Conservation (phyloP, 2,888 invertebrate genomes). For the Microplitis manilae region DNA sequence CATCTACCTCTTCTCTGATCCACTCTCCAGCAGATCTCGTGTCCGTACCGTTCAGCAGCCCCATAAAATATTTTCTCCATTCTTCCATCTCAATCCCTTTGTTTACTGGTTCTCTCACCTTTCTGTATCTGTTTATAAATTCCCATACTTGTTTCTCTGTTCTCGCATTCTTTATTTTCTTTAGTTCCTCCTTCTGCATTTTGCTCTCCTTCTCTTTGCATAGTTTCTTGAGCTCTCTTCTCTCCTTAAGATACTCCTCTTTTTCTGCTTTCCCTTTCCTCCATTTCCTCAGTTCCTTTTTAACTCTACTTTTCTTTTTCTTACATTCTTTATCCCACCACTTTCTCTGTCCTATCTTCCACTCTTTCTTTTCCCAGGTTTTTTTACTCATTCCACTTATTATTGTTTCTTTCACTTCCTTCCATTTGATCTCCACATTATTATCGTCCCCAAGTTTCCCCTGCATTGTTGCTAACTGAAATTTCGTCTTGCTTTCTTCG, state of each 20-base stretch:
- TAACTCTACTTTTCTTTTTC: conserved; percentile 19
- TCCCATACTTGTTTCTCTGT: conserved; percentile 30
- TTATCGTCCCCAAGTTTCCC: background rate
- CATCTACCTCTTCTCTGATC: conserved; percentile 13
- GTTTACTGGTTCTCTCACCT: conserved; percentile 4
- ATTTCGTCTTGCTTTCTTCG: background rate
- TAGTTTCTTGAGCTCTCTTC: conserved; percentile 13
- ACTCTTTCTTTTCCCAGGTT: background rate
- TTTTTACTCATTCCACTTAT: background rate
- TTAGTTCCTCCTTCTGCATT: conserved; percentile 12
- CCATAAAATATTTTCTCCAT: conserved; percentile 3
- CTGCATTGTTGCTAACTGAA: background rate
- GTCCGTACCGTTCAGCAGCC: background rate
- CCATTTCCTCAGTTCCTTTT: conserved; percentile 12
- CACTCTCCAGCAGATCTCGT: conserved; percentile 2
- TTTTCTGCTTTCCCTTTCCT: background rate
- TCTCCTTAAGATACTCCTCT: conserved; percentile 30
- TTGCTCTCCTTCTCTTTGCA: conserved; percentile 27
- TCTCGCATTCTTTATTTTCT: conserved; percentile 12
- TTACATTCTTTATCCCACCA: conserved; percentile 32
- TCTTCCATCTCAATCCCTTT: conserved; percentile 8
- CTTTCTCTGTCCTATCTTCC: background rate
- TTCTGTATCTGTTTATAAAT: conserved; percentile 32
- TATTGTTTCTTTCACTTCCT: background rate
- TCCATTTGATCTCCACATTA: background rate